Conservation (phyloP, 2,888 invertebrate genomes). For the Netelia melanura region DNA sequence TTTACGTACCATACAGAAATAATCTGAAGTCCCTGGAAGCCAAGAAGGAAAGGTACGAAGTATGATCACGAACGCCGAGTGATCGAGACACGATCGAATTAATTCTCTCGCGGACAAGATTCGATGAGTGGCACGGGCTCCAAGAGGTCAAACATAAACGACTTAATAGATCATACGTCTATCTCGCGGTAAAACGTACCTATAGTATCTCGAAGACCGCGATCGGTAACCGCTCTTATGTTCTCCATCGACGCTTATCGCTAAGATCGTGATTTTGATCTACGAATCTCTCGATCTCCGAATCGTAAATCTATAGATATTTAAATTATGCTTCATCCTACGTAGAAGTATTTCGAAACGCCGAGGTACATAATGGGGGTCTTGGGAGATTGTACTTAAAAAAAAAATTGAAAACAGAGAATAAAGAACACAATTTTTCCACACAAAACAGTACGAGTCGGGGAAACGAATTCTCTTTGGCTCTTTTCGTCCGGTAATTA, state of each 20-base stretch:
- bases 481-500: slow-evolving; percentile 1
- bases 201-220: slow-evolving; percentile 4
- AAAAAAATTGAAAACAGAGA: no score
- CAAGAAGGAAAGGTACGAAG: slow-evolving; percentile 15
- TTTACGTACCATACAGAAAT: neutral
- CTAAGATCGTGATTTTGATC: slow-evolving; percentile 51
- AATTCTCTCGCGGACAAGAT: slow-evolving; percentile 49
- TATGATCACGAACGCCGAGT: slow-evolving; percentile 30
- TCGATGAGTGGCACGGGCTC: slow-evolving; percentile 50
- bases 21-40: neutral
- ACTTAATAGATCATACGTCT: slow-evolving; percentile 42
- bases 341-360: neutral
- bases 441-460: neutral
- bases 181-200: neutral
- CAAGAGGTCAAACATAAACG: slow-evolving; percentile 51
- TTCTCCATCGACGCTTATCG: slow-evolving; percentile 12
- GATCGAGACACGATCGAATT: slow-evolving; percentile 43
- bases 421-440: no score
- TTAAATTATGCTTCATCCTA: slow-evolving; percentile 8
- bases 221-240: slow-evolving; percentile 1
- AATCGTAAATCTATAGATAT: slow-evolving; percentile 3
- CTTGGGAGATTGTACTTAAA: no score
- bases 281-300: slow-evolving; percentile 46
- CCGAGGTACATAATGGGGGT: no score
- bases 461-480: neutral